Conservation (phyloP, 2,113 vertebrate species). For the Chloropsis hardwickii region DNA sequence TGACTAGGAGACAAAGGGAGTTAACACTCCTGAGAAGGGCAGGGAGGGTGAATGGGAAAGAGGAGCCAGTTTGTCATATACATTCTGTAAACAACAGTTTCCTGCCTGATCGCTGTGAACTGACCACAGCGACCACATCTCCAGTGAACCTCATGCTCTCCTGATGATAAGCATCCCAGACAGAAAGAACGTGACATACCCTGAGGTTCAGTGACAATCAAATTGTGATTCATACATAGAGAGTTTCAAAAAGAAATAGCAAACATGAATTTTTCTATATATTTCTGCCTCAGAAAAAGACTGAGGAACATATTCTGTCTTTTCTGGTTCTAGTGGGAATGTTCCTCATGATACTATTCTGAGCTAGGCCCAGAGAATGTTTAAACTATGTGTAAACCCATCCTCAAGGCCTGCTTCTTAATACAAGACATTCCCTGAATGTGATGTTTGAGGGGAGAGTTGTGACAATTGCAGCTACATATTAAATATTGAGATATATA, state of each 20-base stretch:
- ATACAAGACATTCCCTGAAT: background rate
- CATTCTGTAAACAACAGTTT: background rate
- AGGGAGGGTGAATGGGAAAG: background rate
- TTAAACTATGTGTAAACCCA: background rate
- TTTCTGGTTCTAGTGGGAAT: background rate
- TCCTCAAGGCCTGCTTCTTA: background rate
- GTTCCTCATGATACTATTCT: background rate
- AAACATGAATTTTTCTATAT: background rate
- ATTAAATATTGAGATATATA: background rate
- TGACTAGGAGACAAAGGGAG: background rate
- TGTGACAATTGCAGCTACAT: background rate
- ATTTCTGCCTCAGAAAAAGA: background rate
- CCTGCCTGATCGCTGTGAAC: accelerated
- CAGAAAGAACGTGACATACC: background rate
- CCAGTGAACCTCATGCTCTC: background rate
- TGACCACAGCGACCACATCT: background rate
- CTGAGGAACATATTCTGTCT: background rate
- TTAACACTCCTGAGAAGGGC: background rate
- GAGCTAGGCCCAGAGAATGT: background rate
- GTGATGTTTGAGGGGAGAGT: background rate
- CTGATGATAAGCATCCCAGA: background rate
- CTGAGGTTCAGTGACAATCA: background rate
- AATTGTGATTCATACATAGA: background rate
- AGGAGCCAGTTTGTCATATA: background rate
- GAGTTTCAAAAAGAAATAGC: background rate